Evolutionary conservation across 2,888 invertebrate species (phyloP).

Genomic region (Ennomos quercinarius): DNA sequence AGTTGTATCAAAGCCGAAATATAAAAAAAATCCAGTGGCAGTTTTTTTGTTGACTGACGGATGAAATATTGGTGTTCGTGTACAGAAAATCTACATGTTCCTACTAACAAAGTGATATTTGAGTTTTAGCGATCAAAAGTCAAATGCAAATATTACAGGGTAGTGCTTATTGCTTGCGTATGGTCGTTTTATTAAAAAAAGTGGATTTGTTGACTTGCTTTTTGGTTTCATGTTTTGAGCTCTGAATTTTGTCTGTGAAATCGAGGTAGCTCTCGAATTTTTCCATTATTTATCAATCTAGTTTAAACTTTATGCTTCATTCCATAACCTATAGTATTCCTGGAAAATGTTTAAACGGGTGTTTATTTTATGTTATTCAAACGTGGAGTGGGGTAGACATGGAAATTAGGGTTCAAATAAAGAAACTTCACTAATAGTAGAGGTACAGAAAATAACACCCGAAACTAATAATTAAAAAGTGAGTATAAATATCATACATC

Average conservation of each 20-base stretch:
- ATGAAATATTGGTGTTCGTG: constrained; percentile 46
- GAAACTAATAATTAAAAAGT: no score
- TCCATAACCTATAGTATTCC: no score
- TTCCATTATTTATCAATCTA: no score
- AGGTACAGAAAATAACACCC: no score
- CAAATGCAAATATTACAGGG: constrained; percentile 26
- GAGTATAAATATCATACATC: no score
- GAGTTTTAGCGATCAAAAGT: constrained; percentile 36
- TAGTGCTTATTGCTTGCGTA: constrained; percentile 7
- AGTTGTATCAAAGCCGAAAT: constrained; percentile 29
- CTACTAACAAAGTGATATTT: constrained; percentile 43
- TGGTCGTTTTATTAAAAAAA: constrained; percentile 13
- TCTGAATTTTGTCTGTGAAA: background rate
- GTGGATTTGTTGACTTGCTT: constrained; percentile 9
- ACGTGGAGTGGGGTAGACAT: no score
- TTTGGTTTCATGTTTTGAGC: constrained; percentile 6
- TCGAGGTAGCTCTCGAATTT: no score
- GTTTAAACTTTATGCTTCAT: no score
- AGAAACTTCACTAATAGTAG: no score
- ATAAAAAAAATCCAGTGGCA: constrained; percentile 20
- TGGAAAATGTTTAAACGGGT: no score
- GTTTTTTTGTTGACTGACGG: constrained; percentile 39
- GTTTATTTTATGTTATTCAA: no score
- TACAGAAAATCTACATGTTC: constrained; percentile 44
- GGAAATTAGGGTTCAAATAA: no score